Evolutionary conservation across 2,797 vertebrate genomes (phyloP).

Genomic region (Rhinophrynus dorsalis): DNA sequence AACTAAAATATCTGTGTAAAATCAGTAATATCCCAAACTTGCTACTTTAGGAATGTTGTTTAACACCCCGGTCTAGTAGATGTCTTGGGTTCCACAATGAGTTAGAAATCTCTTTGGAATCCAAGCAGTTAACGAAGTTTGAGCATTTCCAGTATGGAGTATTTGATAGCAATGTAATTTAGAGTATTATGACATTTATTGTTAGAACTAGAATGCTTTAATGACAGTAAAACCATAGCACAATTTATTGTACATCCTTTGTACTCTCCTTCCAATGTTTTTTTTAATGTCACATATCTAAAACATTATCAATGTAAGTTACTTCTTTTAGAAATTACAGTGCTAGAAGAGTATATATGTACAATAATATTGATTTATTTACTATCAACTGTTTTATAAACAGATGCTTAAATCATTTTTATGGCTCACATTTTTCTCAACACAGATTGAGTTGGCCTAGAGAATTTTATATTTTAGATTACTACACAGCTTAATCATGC

Average conservation of each 20-base stretch:
- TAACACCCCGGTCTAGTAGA: no score
- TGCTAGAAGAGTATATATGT: slow-evolving; percentile 3
- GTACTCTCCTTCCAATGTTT: neutral
- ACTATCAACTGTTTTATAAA: neutral
- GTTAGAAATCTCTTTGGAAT: no score
- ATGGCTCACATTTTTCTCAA: slow-evolving; percentile 7
- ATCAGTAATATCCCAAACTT: no score
- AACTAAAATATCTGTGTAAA: no score
- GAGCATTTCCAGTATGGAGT: neutral
- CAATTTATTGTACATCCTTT: neutral
- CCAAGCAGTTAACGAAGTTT: neutral
- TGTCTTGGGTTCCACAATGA: no score
- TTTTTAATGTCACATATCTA: slow-evolving; percentile 10
- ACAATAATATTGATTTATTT: slow-evolving; percentile 27
- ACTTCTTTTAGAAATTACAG: slow-evolving; percentile 24
- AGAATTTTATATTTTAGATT: slow-evolving; percentile 20
- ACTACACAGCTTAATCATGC: slow-evolving; percentile 24
- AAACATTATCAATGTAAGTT: slow-evolving; percentile 13
- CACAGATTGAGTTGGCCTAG: slow-evolving; percentile 3
- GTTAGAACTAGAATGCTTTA: neutral
- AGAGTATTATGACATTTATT: slow-evolving; percentile 10
- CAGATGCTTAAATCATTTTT: slow-evolving; percentile 12
- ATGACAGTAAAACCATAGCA: slow-evolving; percentile 8
- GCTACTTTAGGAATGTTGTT: no score
- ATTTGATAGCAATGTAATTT: neutral